Evolutionary conservation across 2,113 vertebrate species (phyloP).

Genomic region (Phasianus colchicus): DNA sequence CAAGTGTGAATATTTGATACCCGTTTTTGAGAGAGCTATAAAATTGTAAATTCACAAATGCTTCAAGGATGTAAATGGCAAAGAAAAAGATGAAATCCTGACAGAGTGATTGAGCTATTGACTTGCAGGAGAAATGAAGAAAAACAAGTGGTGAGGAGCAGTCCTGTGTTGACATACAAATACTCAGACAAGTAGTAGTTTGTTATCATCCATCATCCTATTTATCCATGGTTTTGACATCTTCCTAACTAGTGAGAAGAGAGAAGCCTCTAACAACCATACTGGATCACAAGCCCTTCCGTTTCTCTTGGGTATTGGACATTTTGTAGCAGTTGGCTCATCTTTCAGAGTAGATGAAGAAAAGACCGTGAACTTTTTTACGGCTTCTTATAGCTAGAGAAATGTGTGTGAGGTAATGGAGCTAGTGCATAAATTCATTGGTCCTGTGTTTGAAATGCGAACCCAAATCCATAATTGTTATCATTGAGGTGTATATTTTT

Average conservation of each 20-base stretch:
- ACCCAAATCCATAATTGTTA: neutral
- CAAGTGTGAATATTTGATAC: neutral
- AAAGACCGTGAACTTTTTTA: neutral
- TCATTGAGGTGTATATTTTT: neutral
- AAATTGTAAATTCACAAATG: neutral
- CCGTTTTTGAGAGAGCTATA: neutral
- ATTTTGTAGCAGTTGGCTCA: neutral
- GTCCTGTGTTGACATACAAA: neutral
- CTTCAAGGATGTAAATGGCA: neutral
- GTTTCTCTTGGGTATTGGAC: neutral
- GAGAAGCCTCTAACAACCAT: neutral
- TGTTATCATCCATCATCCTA: neutral
- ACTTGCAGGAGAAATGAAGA: neutral
- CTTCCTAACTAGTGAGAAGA: neutral
- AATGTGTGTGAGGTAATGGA: neutral
- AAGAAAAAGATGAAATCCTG: neutral
- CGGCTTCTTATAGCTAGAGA: neutral
- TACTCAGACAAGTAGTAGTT: neutral
- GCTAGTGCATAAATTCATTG: rapidly evolving
- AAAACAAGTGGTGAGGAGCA: neutral
- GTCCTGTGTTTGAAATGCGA: neutral
- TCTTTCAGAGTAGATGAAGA: neutral
- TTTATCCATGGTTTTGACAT: neutral
- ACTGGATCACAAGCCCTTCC: neutral
- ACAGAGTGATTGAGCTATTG: neutral